phyloP scores from a whole-genome alignment of 2,113 vertebrate species.

The Colaptes auratus region DNA sequence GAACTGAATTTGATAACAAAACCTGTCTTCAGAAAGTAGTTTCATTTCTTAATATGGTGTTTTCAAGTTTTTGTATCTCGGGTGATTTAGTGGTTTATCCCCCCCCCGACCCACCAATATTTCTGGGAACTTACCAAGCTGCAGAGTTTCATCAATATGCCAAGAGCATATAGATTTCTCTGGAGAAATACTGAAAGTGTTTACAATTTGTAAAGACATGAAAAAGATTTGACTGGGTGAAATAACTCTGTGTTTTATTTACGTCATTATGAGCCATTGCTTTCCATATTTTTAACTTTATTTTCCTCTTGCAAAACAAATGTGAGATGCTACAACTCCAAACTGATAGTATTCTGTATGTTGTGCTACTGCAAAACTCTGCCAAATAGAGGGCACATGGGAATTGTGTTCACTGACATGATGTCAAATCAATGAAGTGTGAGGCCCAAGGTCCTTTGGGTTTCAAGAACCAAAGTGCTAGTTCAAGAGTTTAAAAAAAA shows the following conservation, averaged over 20 bases:
- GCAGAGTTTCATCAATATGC: background rate
- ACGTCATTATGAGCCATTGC: background rate
- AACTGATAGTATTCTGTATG: background rate
- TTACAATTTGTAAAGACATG: background rate
- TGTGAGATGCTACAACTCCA: background rate
- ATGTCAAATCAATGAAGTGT: background rate
- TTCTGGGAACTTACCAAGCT: background rate
- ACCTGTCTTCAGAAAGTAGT: background rate
- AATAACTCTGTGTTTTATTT: background rate
- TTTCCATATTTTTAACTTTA: background rate
- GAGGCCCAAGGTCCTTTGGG: background rate
- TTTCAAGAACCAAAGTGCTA: background rate
- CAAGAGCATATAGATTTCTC: background rate
- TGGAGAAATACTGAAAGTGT: background rate
- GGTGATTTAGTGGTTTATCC: background rate
- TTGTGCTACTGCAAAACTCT: background rate
- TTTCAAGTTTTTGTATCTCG: background rate
- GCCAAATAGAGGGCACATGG: background rate
- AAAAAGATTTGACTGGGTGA: background rate
- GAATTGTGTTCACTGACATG: background rate
- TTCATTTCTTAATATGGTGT: background rate
- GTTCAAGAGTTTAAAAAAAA: background rate
- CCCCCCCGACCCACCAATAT: background rate
- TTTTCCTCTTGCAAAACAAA: background rate
- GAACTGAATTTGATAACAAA: background rate